Base-by-base conservation (phyloP, 2,888 invertebrate genomes). In the Drosophila lacicola region DNA sequence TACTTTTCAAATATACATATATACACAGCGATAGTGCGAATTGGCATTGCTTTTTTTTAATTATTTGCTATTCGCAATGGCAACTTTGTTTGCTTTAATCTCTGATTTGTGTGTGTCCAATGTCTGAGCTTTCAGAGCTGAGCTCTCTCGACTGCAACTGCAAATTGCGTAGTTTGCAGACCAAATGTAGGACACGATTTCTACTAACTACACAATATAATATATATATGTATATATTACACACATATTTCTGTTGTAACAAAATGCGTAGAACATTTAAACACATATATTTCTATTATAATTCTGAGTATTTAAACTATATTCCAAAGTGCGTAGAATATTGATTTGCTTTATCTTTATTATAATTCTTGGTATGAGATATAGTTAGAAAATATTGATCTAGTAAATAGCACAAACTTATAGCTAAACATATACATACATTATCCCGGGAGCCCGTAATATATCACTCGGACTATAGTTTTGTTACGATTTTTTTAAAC, bases 1-100 rank as follows among this genome's bases (percentile, higher is more conserved):
- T 58, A 63, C 53, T 56, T 72, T 66, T 47, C 29, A 49, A 45
- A 74, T 67, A 47, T 47, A 11, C 54, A 17, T 47, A 11, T 57
- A 17, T 14, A 25, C 19, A 21, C n/a, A 70, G 62, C 50, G 77
- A 85, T 77, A 74, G 60, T 74, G 68, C 60, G 41, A 25, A 60
- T 68, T 77, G 75, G 55, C 74, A 70, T 85, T 85, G 72, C 61
- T 45, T 47, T 55, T 54, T 50, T 53, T 19, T 19, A 17, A 17
- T 17, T 17, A 34, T 71, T 71, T 62, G 57, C 47, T 45, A 55
- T 63, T 62, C 50, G 49, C 44, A 70, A 51, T 65, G 58, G 46
- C 70, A 80, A 82, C 77, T 55, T 41, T 71, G 71, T 82, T 65
- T 60, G 41, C 65, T 73, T 51, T 77, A 79, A 79, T 77, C 80